Evolutionary conservation across 2,113 vertebrate genomes (phyloP), one percentile per base, ranked within the genome.

Genomic region (Coracopsis vasa): DNA sequence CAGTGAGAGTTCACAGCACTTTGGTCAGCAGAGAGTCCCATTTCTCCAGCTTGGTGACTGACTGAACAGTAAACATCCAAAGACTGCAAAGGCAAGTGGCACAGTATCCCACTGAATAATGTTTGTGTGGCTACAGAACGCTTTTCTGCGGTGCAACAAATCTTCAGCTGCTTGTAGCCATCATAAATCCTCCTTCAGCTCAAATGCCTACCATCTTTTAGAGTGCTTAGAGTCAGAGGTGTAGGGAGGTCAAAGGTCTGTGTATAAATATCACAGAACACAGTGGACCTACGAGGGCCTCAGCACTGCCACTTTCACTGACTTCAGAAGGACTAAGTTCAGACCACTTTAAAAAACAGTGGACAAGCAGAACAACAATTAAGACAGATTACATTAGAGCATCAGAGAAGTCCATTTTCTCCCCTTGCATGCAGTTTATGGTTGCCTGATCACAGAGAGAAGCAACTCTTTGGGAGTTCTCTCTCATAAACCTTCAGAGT

Each of bases 241-340:
- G 21, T 27, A 27, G 16, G 44, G 29, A 70, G 8, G 12, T 62
- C 79, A n/a, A 70, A 50, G 16, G 7, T 64, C 19, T 91, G 13
- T 35, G 16, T 25, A 50, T n/a, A 72, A 86, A 41, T 56, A 72
- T 4, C n/a, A 45, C 25, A 80, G 62, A 64, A 60, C 6, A 75
- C 0, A 0, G 31, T 16, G 21, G 61, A 86, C 45, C 15, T 75
- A 37, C 0, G 2, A 27, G 18, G n/a, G 20, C n/a, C 47, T 88
- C 16, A 54, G 42, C 25, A 29, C 67, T 15, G 1, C n/a, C 31
- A 29, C 27, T 67, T 29, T 60, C 45, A 33, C 28, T 54, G 42
- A 12, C 39, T 93, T 85, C 66, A 94, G 41, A 80, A 81, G 11
- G 44, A 48, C 21, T 35, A 75, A 79, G 12, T n/a, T 72, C 70